Percentiles rank a stretch among this genome's conserved stretches.
Evolutionary conservation across 2,888 invertebrate species (phyloP).

Genomic region (Drosophila neotestacea): DNA sequence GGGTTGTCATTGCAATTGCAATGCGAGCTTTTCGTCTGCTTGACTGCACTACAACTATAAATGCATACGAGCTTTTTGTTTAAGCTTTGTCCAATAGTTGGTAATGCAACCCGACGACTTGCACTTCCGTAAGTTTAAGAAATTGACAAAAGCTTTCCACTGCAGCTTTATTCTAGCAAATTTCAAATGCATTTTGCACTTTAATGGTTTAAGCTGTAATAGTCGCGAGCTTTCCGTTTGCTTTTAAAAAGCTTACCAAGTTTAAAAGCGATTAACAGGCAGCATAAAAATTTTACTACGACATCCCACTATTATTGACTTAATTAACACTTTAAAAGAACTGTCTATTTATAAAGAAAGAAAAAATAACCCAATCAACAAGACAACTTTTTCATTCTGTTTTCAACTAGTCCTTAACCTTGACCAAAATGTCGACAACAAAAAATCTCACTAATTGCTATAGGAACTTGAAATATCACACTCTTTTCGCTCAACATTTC

Average conservation of each 20-base stretch:
- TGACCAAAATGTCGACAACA: conserved; percentile 1
- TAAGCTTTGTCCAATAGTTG: conserved; percentile 48
- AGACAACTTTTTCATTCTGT: background rate
- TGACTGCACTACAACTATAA: conserved; percentile 12
- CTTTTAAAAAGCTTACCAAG: conserved; percentile 14
- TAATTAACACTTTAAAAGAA: background rate
- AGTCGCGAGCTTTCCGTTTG: conserved; percentile 15
- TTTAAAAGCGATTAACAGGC: background rate
- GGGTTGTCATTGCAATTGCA: conserved; percentile 30
- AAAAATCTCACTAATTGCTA: conserved; percentile 6
- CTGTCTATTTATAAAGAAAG: background rate
- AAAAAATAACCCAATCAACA: background rate
- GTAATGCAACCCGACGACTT: conserved; percentile 49
- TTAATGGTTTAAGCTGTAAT: background rate
- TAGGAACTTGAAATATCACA: background rate
- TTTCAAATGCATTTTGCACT: conserved; percentile 49
- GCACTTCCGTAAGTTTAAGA: conserved; percentile 23
- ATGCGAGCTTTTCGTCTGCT: conserved; percentile 16
- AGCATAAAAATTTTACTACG: no score
- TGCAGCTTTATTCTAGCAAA: conserved; percentile 48
- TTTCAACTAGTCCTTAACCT: conserved; percentile 7
- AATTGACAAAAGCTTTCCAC: conserved; percentile 22
- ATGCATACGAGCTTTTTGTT: conserved; percentile 3
- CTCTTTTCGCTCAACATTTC: background rate
- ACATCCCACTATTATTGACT: no score